Conservation (phyloP, 2,888 invertebrate species). For the Eulithis testata region DNA sequence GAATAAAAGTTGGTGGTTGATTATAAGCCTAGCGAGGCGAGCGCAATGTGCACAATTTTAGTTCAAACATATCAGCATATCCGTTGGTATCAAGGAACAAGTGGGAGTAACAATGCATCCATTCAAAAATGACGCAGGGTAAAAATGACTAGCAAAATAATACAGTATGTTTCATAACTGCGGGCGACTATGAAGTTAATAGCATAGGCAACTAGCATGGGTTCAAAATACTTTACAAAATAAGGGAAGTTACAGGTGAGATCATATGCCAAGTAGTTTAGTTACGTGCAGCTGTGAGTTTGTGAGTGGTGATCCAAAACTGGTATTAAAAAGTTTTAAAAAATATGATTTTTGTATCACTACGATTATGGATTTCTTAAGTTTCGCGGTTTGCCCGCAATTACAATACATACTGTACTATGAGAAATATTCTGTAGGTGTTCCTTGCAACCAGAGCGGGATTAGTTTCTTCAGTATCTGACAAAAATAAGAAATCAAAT, state of each 20-base stretch:
- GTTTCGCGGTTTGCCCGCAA: constrained; percentile 30
- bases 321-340: constrained; percentile 26
- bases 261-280: constrained; percentile 12
- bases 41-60: constrained; percentile 8
- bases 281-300: constrained; percentile 29
- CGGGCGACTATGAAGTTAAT: constrained; percentile 31
- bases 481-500: constrained; percentile 35
- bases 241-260: constrained; percentile 9
- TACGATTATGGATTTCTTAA: constrained; percentile 27
- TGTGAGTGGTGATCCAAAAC: constrained; percentile 23
- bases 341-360: constrained; percentile 28
- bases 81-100: constrained; percentile 25
- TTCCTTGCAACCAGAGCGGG: constrained; percentile 38
- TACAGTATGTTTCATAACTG: constrained; percentile 34
- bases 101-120: constrained; percentile 7
- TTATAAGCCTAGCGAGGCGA: constrained; percentile 31
- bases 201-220: constrained; percentile 32
- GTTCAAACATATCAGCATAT: constrained; percentile 4
- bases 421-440: constrained; percentile 34
- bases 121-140: constrained; percentile 6
- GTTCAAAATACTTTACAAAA: constrained; percentile 25
- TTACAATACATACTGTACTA: constrained; percentile 35
- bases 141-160: constrained; percentile 21
- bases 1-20: constrained; percentile 14
- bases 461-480: constrained; percentile 37